Conservation (phyloP, 1,140 invertebrate genomes). For the Caerostris extrusa region DNA sequence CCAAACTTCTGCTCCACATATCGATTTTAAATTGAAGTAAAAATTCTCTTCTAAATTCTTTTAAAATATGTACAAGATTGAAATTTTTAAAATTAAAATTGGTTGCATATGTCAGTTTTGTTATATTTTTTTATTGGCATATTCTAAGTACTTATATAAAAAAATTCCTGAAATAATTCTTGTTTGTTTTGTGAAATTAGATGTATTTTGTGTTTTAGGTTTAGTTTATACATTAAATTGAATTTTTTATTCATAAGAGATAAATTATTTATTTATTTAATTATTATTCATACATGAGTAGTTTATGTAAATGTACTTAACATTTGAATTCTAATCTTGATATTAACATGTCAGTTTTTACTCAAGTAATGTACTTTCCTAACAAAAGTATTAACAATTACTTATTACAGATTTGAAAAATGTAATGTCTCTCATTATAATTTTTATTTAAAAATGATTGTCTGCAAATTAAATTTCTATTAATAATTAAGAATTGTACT, state of each 20-base stretch:
- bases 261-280: not conserved
- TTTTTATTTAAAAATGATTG: too few relatives aligned
- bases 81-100: not conserved
- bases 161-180: slow-evolving; percentile 2
- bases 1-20: slow-evolving; percentile 5
- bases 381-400: not conserved
- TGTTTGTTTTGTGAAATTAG: slow-evolving; percentile 49
- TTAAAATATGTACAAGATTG: not conserved
- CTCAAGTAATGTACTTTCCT: not conserved
- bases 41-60: not conserved
- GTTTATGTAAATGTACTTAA: slow-evolving; percentile 43
- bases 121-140: not conserved
- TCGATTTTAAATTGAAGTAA: not conserved
- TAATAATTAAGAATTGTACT: not conserved
- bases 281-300: not conserved
- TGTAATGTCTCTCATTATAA: not conserved
- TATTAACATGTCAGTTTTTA: not conserved
- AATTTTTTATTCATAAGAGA: not conserved
- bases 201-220: slow-evolving; percentile 33
- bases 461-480: not conserved
- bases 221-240: slow-evolving; percentile 43
- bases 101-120: not conserved
- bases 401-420: not conserved
- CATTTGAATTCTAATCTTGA: slow-evolving; percentile 9
- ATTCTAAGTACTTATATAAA: not conserved